These are phyloP conservation scores for Rhodeus uyekii DNA, from an alignment of 2,797 vertebrate species.

Conservation along the genomic window DNA sequence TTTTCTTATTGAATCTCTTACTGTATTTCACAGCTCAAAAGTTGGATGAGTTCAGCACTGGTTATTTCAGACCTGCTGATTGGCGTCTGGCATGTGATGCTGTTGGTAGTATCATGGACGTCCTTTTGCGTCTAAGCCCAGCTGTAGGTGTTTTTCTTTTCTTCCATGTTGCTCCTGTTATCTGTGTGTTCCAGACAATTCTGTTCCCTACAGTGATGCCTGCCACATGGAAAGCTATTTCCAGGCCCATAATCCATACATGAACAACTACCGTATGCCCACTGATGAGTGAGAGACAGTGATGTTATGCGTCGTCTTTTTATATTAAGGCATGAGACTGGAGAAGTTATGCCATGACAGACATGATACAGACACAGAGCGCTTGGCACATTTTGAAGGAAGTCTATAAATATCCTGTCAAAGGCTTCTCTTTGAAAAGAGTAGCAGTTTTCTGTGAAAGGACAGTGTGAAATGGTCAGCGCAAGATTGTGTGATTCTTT, in stretches of 20 bases:
- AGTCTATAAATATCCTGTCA: conserved; percentile 32
- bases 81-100: neutral
- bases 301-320: conserved; percentile 8
- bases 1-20: neutral
- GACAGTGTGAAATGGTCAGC: conserved; percentile 4
- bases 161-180: conserved; percentile 61
- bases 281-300: conserved; percentile 8
- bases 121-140: neutral
- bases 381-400: conserved; percentile 18
- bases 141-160: conserved; percentile 22
- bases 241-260: conserved; percentile 7
- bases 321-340: conserved; percentile 16
- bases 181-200: conserved; percentile 61
- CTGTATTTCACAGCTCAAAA: neutral
- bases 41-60: neutral
- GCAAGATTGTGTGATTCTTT: neutral
- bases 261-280: neutral
- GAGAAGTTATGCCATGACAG: conserved; percentile 1
- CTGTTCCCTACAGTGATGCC: conserved; percentile 53
- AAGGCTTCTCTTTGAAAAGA: conserved; percentile 6
- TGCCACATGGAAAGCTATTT: conserved; percentile 46
- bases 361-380: neutral
- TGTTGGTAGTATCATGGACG: neutral
- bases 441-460: conserved; percentile 5
- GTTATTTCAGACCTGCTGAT: neutral